Base-by-base conservation (phyloP, 2,113 vertebrate genomes). In the Pleuronectes platessa region DNA sequence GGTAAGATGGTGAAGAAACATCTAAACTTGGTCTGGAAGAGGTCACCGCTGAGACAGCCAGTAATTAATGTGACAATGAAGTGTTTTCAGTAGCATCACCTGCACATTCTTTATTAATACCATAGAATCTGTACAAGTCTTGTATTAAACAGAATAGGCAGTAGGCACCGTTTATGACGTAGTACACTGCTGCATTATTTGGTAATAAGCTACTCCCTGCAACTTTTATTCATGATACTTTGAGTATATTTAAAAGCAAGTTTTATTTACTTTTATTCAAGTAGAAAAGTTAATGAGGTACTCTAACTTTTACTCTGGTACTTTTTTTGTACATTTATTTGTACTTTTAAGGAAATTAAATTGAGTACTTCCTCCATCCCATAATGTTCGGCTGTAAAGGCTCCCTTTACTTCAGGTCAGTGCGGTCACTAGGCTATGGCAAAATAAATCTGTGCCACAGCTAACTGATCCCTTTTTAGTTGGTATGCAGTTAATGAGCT, bases 401-500 rank as follows among this genome's bases (percentile, higher is more conserved):
- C 45, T 54, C 12, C 40, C n/a, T n/a, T 42, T 24, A 40, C 74
- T 47, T 47, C 61, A 63, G 82, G 84, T 83, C 78, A 82, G 21
- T 0, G 5, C 31, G 75, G 81, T 84, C 84, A 86, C 49, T 45
- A 40, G 75, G 79, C 76, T 59, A n/a, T 10, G 35, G 53, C 68
- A 77, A 59, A 77, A 8, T 27, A 68, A 85, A 82, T 61, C 77
- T 75, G 66, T 82, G 77, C 70, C 75, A 68, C 71, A 9, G 75
- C 71, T 86, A 90, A 88, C 76, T 72, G 85, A 91, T 80, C 83
- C 81, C 81, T 77, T 83, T 81, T 85, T 81, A 85, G 88, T 84
- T 86, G 86, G 89, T 91, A 91, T 92, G 89, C 70, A 88, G 83
- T 92, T 91, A 94, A 92, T 90, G 79, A 89, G 89, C 90, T 93